A percentile compares a stretch with the other conserved stretches of the same genome.
Conservation (phyloP, 2,113 vertebrate genomes). For the Phrynosoma platyrhinos region DNA sequence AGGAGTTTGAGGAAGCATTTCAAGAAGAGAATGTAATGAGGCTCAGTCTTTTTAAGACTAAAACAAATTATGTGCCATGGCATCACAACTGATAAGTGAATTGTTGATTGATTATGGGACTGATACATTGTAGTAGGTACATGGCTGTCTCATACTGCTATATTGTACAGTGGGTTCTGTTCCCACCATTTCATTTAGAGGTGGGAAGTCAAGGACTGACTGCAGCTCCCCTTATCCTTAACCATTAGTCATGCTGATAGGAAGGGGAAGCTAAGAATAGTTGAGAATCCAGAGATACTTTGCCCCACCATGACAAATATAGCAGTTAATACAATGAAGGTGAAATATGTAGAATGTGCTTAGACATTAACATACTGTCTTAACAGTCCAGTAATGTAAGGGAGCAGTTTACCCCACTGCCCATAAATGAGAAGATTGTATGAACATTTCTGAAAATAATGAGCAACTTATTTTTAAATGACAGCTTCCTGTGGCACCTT, state of each 20-base stretch:
- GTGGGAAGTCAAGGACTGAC: no score
- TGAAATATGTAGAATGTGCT: no score
- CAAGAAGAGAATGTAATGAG: constrained; percentile 60
- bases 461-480: no score
- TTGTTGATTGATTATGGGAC: not conserved
- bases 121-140: not conserved
- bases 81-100: not conserved
- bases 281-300: no score
- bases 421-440: no score
- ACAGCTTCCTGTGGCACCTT: not conserved
- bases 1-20: constrained; percentile 63
- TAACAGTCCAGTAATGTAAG: not conserved
- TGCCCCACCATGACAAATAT: not conserved
- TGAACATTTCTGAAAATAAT: not conserved
- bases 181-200: not conserved
- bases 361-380: constrained; percentile 4
- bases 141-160: not conserved
- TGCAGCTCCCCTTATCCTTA: no score
- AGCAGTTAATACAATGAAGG: not conserved
- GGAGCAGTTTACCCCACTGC: not conserved
- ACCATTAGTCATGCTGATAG: no score
- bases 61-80: constrained; percentile 15
- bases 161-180: not conserved
- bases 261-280: no score
- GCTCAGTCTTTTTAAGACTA: constrained; percentile 27